Evolutionary conservation across 2,113 vertebrate species (phyloP).

Genomic region (Chaetura pelagica): DNA sequence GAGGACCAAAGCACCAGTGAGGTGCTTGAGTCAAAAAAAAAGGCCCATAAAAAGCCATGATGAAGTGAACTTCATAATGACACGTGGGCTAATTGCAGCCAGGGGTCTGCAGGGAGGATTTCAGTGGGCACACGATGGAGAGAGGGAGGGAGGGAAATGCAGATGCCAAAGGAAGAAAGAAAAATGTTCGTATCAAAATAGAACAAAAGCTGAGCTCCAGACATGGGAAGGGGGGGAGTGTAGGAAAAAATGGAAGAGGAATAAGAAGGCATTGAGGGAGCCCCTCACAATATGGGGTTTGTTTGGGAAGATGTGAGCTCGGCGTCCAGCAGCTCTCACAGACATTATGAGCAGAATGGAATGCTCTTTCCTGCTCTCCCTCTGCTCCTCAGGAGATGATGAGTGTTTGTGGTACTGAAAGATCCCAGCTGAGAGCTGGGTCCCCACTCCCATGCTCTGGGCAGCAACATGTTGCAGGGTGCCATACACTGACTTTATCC

Average conservation of each 20-base stretch:
- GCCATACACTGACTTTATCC: not conserved
- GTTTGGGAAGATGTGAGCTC: not conserved
- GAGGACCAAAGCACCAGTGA: slow-evolving; percentile 33
- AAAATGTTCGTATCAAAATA: slow-evolving; percentile 48
- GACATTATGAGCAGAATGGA: not conserved
- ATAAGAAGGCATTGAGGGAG: not conserved
- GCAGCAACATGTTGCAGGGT: fast-evolving
- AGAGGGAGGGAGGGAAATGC: not conserved
- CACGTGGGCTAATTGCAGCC: slow-evolving; percentile 55
- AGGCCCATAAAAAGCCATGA: not conserved
- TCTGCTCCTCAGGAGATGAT: not conserved
- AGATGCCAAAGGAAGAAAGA: slow-evolving; percentile 40
- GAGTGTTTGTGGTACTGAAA: not conserved
- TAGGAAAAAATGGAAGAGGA: not conserved
- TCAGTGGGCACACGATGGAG: slow-evolving; percentile 1
- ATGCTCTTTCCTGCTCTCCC: not conserved
- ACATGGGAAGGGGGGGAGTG: not conserved
- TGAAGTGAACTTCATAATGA: slow-evolving; percentile 57
- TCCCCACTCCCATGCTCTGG: not conserved
- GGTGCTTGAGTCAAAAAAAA: slow-evolving; percentile 46
- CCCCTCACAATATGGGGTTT: slow-evolving; percentile 18
- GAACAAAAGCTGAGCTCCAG: not conserved
- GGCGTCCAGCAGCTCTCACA: not conserved
- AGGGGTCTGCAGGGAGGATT: slow-evolving; percentile 55
- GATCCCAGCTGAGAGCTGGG: not conserved